These are phyloP conservation scores for Scomber japonicus DNA, from an alignment of 2,113 vertebrate species.

Conservation along the genomic window DNA sequence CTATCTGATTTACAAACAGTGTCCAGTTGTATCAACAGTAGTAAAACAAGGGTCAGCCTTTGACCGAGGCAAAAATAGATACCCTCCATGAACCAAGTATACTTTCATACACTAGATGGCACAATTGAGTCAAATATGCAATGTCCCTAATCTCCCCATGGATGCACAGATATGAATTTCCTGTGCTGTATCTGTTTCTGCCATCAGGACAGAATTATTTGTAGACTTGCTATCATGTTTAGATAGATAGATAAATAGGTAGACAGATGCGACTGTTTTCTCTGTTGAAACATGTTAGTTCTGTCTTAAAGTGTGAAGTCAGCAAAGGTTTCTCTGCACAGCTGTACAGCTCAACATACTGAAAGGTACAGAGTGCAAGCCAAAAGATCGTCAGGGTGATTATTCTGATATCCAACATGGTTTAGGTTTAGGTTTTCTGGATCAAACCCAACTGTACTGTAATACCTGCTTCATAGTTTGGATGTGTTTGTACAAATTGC, in stretches of 20 bases:
- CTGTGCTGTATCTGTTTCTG: background rate
- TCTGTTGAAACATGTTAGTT: too few relatives aligned
- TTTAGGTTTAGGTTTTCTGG: slow-evolving; percentile 14
- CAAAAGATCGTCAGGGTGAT: background rate
- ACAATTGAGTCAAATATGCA: background rate
- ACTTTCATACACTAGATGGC: background rate
- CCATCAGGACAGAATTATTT: too few relatives aligned
- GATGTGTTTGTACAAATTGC: background rate
- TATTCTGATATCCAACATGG: slow-evolving; percentile 13
- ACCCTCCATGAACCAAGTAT: too few relatives aligned
- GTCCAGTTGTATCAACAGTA: too few relatives aligned
- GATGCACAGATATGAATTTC: background rate
- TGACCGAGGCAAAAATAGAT: too few relatives aligned
- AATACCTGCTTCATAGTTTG: background rate
- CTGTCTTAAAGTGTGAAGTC: background rate
- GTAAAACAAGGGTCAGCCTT: too few relatives aligned
- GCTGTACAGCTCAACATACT: background rate
- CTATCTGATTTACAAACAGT: too few relatives aligned
- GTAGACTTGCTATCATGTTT: too few relatives aligned
- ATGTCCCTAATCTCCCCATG: background rate
- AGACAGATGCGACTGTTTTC: background rate
- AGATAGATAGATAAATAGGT: background rate
- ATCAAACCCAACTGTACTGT: background rate
- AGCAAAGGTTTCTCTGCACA: slow-evolving; percentile 6
- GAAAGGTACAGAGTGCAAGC: background rate